Evolutionary conservation across 1,140 invertebrate genomes (phyloP), one percentile per base, ranked within the genome.

Genomic region (Sminthurides bifidus): DNA sequence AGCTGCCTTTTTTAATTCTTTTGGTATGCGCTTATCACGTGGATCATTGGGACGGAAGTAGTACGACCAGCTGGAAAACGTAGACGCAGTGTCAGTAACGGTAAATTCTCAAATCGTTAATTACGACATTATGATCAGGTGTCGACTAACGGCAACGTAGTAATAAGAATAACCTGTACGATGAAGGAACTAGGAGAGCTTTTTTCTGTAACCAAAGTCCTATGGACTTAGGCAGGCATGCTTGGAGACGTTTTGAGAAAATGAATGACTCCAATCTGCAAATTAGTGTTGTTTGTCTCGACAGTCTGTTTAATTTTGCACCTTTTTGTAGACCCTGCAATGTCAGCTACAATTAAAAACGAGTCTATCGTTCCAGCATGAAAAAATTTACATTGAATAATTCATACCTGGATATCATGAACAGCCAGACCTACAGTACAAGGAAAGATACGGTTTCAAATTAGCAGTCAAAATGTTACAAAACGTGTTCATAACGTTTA

Each of bases 11-110:
- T 85, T 79, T 21, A 87, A 70, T 37, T 86, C 81, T 64, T 78
- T 79, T 0, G 85, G 84, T 56, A 88, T 75, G 62, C 82, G 76
- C 45, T 77, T 82, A 63, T 87, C 85, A 38, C 84, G 71, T 0
- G 84, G 84, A 71, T 87, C 85, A 65, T 87, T 87, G 0, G 85
- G 85, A 37, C 79, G 73, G 38, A 85, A 78, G 59, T 81, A 80
- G 26, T 85, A 75, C 3, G 78, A 75, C 52, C 80, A 81, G 48
- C 82, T 79, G 30, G 15, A 45, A 37, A 37, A 37, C 33, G 33
- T 37, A 12, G 17, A 37, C 33, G 33, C 17, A 37, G 17, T 17
- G 17, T 17, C 5, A 29, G 45, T 24, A 26, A 48, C 14, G 12
- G 8, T 48, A 26, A 8, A 8, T 26, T 14, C 24, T 35, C 26